Evolutionary conservation across 53 echinoderm and acorn worm genomes (phyloP).

Genomic region (Zoroaster sp.): DNA sequence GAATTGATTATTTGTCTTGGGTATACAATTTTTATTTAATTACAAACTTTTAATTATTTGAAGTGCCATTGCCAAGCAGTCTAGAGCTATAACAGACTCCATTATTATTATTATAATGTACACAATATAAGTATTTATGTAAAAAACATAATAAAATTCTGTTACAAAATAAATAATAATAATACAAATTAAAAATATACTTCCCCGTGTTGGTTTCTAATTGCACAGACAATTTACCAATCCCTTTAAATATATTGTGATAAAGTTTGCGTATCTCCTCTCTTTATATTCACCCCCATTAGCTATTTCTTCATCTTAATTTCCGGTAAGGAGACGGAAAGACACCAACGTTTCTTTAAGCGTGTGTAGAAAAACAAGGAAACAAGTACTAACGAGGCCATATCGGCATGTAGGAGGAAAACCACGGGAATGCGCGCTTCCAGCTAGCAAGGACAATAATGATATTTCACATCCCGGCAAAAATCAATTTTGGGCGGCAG

Average conservation of each 20-base stretch:
- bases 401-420: background rate
- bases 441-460: background rate
- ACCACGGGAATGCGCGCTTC: background rate
- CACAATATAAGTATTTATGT: too few relatives aligned
- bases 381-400: background rate
- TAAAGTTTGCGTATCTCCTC: background rate
- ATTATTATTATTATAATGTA: too few relatives aligned
- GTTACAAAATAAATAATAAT: too few relatives aligned
- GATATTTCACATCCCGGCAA: slow-evolving; percentile 9
- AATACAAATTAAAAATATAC: too few relatives aligned
- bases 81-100: too few relatives aligned
- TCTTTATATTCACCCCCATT: background rate
- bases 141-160: too few relatives aligned
- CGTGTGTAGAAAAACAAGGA: background rate
- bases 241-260: background rate
- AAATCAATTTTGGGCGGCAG: slow-evolving; percentile 40
- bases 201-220: too few relatives aligned
- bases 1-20: too few relatives aligned
- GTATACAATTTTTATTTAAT: too few relatives aligned
- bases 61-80: too few relatives aligned
- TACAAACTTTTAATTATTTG: too few relatives aligned
- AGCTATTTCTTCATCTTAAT: background rate
- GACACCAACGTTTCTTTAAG: background rate
- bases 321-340: background rate
- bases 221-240: too few relatives aligned